Conservation (phyloP, 2,797 vertebrate species). For the Gila robusta region DNA sequence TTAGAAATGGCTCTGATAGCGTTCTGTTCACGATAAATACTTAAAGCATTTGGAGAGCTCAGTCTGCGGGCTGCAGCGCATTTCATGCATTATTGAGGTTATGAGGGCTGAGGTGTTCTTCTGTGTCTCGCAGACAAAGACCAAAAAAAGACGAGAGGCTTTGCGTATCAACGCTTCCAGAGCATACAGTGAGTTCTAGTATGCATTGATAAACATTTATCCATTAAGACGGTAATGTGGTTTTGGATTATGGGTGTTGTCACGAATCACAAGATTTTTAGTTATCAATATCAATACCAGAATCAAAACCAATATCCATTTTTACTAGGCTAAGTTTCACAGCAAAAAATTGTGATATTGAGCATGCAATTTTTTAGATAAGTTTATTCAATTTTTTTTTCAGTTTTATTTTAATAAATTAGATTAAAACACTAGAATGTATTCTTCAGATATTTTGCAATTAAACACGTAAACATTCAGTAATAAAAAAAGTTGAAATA, state of each 20-base stretch:
- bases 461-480: not conserved
- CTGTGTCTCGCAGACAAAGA: constrained; percentile 55
- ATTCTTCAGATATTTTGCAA: not conserved
- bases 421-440: not conserved
- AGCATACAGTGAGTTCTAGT: constrained; percentile 14
- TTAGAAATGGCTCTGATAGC: constrained; percentile 58
- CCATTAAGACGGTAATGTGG: not conserved
- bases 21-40: constrained; percentile 64
- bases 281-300: not conserved
- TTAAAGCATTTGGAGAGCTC: constrained; percentile 58
- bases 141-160: constrained; percentile 51
- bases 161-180: constrained; percentile 4
- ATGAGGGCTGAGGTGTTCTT: constrained; percentile 66
- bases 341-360: not conserved
- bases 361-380: not conserved
- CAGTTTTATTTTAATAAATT: not conserved
- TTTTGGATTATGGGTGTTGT: not conserved
- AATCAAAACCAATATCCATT: not conserved
- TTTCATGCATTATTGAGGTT: constrained; percentile 72
- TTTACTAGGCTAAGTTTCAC: not conserved
- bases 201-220: not conserved
- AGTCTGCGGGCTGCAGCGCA: constrained; percentile 56
- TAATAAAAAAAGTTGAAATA: not conserved
- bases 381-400: not conserved
- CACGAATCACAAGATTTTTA: not conserved